A percentile compares a stretch with the other conserved stretches of the same genome.
phyloP scores from a whole-genome alignment of 1,140 invertebrate genomes.

The Sminthurinus signatus region DNA sequence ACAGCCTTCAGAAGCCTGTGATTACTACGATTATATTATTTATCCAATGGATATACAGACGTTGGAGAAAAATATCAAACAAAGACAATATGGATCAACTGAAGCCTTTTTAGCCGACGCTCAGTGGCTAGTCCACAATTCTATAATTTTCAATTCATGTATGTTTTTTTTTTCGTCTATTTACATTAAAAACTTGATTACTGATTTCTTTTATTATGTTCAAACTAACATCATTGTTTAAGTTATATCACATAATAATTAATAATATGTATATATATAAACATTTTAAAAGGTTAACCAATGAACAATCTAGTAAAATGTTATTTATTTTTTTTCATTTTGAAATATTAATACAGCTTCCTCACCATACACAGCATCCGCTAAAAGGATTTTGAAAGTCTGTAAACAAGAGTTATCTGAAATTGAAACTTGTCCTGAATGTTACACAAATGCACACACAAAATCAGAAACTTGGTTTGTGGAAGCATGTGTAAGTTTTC shows the following conservation, averaged over 20 bases:
- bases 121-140: slow-evolving; percentile 89
- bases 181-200: too few relatives aligned
- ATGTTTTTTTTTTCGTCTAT: slow-evolving; percentile 41
- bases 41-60: slow-evolving; percentile 64
- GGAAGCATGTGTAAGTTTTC: slow-evolving; percentile 73
- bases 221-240: too few relatives aligned
- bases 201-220: too few relatives aligned
- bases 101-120: slow-evolving; percentile 81
- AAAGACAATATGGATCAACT: slow-evolving; percentile 76
- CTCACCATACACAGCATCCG: slow-evolving; percentile 66
- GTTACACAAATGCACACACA: slow-evolving; percentile 70
- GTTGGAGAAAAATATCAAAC: slow-evolving; percentile 68
- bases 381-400: slow-evolving; percentile 70
- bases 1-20: slow-evolving; percentile 26
- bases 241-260: too few relatives aligned
- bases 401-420: slow-evolving; percentile 80
- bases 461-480: slow-evolving; percentile 77
- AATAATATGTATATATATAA: not conserved
- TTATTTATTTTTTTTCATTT: slow-evolving; percentile 43
- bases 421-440: slow-evolving; percentile 89
- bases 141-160: slow-evolving; percentile 82
- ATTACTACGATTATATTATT: slow-evolving; percentile 37
- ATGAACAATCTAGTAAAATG: too few relatives aligned
- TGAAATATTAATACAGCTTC: too few relatives aligned
- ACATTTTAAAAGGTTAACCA: not conserved